Base-by-base conservation (phyloP, 2,797 vertebrate genomes). In the Acipenser transmontanus region DNA sequence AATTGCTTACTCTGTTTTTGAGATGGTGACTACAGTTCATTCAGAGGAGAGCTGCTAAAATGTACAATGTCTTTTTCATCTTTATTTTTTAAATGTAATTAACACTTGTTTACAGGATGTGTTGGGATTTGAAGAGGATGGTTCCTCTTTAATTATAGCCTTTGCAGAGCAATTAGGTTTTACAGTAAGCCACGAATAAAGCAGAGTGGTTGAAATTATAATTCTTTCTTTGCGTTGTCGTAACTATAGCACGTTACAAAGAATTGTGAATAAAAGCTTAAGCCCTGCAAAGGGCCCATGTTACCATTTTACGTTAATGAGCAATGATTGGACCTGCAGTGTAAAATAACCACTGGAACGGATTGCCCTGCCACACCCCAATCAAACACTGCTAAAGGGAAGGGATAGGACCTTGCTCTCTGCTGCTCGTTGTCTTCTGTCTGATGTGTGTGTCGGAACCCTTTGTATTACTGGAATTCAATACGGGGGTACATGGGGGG, bases 191-290 rank as follows among this genome's bases (percentile, higher is more conserved):
- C 61, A 59, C 65, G 63, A 74, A 69, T 76, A 68, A 70, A 68
- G 71, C 61, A 61, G 59, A 64, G 70, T 57, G 71, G 68, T 52
- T 49, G 63, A 61, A 71, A 69, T 72, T 11, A 64, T 82, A 71
- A 81, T 82, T 79, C 73, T 80, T 82, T 79, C 82, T 68, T 82
- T 76, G 76, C 78, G 84, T 75, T 71, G 74, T 80, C 76, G 77
- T 79, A 86, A 82, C 85, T 80, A 80, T 75, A 70, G 72, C 49
- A 61, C 78, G 73, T 34, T 34, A 34, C 34, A 34, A 34, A 78
- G 78, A 81, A 79, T 80, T 78, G 57, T 0, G 0, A 73, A 0
- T 0, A 74, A 79, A 73, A 75, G 62, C 68, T 68, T 59, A 70
- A 49, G 57, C 70, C 71, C 72, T 50, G 62, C 66, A 76, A 70